A percentile compares a stretch with the other conserved stretches of the same genome.
Conservation (phyloP, 2,797 vertebrate genomes). For the Adrianichthys oophorus region DNA sequence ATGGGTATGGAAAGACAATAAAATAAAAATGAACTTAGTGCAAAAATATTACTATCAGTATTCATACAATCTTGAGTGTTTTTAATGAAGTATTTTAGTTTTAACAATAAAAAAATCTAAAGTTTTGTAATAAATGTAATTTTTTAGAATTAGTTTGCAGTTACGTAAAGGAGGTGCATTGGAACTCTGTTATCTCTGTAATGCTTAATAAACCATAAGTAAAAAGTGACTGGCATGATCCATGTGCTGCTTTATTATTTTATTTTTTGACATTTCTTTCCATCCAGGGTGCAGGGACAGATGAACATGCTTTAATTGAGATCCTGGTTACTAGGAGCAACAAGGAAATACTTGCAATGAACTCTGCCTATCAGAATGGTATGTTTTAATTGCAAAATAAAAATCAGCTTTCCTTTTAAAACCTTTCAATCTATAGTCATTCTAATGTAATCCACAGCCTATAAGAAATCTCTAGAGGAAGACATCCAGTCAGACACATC, state of each 20-base stretch:
- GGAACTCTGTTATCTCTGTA: too few relatives aligned
- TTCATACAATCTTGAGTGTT: too few relatives aligned
- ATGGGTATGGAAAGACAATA: too few relatives aligned
- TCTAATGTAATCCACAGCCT: slow-evolving; percentile 69
- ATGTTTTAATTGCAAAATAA: slow-evolving; percentile 28
- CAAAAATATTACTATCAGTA: too few relatives aligned
- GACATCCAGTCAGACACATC: slow-evolving; percentile 92
- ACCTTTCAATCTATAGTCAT: neutral
- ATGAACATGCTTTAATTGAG: slow-evolving; percentile 91
- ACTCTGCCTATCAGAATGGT: slow-evolving; percentile 85
- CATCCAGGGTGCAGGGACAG: slow-evolving; percentile 89
- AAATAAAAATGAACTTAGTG: too few relatives aligned
- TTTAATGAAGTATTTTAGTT: neutral
- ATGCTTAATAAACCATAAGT: too few relatives aligned
- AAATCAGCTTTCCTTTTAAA: neutral
- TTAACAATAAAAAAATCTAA: neutral
- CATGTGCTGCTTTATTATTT: neutral
- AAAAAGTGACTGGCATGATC: too few relatives aligned
- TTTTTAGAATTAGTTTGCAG: too few relatives aligned
- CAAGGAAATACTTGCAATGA: slow-evolving; percentile 87
- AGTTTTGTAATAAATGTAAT: too few relatives aligned
- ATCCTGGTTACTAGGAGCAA: slow-evolving; percentile 92
- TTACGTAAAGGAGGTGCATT: too few relatives aligned
- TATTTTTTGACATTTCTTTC: neutral
- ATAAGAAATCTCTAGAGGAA: slow-evolving; percentile 88